These are phyloP conservation scores for Sebastes kiyomatsui DNA, from an alignment of 2,797 vertebrate genomes.

Conservation along the genomic window DNA sequence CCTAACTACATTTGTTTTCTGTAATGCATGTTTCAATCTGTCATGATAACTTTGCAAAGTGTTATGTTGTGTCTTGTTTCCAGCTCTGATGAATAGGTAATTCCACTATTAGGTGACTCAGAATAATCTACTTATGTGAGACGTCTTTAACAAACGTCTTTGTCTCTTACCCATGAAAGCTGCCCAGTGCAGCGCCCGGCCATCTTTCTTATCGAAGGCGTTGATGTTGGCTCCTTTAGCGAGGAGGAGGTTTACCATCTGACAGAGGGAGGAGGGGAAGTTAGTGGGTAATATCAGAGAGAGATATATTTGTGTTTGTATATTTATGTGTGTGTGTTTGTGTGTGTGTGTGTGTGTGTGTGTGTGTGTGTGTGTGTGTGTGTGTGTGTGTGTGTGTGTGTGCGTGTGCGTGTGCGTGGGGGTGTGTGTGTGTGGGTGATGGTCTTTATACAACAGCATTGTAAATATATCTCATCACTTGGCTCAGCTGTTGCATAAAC, in stretches of 20 bases:
- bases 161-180: slow-evolving; percentile 91
- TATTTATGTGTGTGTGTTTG: not conserved
- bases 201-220: slow-evolving; percentile 97
- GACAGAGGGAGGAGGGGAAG: slow-evolving; percentile 14
- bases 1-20: too few relatives aligned
- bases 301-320: not conserved
- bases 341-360: not conserved
- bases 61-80: not conserved
- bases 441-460: slow-evolving; percentile 53
- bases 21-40: too few relatives aligned
- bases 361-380: slow-evolving; percentile 24
- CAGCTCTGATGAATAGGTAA: not conserved
- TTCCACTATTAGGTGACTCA: not conserved
- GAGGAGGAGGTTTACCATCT: slow-evolving; percentile 96
- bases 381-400: not conserved
- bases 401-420: slow-evolving; percentile 20
- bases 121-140: not conserved
- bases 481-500: slow-evolving; percentile 44
- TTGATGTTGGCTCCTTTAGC: slow-evolving; percentile 98
- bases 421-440: slow-evolving; percentile 17
- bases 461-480: slow-evolving; percentile 41
- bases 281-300: slow-evolving; percentile 14
- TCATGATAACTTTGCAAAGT: not conserved
- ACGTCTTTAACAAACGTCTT: not conserved
- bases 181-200: slow-evolving; percentile 96